phyloP scores from a whole-genome alignment of 2,113 vertebrate genomes.

The Empidonax traillii region DNA sequence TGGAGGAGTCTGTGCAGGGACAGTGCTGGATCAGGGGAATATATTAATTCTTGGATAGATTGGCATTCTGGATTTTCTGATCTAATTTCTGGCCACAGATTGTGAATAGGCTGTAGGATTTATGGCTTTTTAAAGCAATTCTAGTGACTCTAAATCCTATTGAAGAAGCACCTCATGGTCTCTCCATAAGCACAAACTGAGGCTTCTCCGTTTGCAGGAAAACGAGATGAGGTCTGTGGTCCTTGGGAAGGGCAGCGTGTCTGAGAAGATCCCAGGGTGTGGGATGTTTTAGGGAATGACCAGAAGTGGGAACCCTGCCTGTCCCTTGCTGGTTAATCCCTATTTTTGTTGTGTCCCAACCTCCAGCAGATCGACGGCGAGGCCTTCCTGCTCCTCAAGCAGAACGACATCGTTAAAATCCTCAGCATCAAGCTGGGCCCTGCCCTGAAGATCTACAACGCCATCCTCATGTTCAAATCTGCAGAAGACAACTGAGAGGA shows the following conservation, averaged over 20 bases:
- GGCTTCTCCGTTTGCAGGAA: neutral
- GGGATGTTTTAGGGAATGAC: neutral
- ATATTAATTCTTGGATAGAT: neutral
- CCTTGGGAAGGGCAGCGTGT: neutral
- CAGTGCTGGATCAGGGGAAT: neutral
- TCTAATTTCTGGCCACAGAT: neutral
- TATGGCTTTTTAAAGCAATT: neutral
- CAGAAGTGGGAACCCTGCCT: neutral
- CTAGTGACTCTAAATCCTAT: neutral
- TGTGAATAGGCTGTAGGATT: neutral
- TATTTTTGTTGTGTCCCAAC: neutral
- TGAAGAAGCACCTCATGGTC: neutral
- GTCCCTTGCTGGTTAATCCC: neutral
- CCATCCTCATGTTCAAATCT: conserved; percentile 90
- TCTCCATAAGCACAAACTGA: neutral
- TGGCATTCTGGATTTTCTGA: neutral
- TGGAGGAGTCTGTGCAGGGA: neutral
- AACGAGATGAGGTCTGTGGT: neutral
- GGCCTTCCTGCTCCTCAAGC: conserved; percentile 93
- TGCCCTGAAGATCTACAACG: conserved; percentile 91
- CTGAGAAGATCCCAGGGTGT: neutral
- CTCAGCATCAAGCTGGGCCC: conserved; percentile 91
- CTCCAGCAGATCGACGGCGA: conserved; percentile 90
- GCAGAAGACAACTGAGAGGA: conserved; percentile 78
- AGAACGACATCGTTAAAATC: conserved; percentile 89